Evolutionary conservation across 2,797 vertebrate genomes (phyloP).

Genomic region (Scomberomorus guttatus): DNA sequence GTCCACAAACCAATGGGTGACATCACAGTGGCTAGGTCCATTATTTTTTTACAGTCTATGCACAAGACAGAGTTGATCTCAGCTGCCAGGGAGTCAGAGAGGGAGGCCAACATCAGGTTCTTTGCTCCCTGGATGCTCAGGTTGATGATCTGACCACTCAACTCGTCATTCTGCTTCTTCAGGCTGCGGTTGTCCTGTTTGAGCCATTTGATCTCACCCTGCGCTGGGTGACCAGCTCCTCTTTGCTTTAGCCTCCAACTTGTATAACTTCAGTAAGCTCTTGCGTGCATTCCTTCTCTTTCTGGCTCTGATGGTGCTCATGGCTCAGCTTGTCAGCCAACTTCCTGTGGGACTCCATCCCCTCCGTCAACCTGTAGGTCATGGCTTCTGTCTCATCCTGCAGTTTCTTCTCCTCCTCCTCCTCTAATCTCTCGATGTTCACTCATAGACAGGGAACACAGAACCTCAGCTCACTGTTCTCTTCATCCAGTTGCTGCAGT

Average conservation of each 20-base stretch:
- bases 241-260: constrained; percentile 93
- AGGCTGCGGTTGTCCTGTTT: constrained; percentile 98
- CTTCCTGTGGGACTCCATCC: constrained; percentile 92
- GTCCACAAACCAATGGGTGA: no score
- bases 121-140: constrained; percentile 99
- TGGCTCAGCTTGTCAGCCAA: constrained; percentile 94
- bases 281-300: constrained; percentile 95
- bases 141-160: constrained; percentile 98
- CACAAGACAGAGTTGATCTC: no score
- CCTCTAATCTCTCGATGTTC: constrained; percentile 93
- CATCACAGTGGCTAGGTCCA: no score
- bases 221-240: constrained; percentile 89
- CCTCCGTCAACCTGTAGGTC: constrained; percentile 87
- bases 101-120: constrained; percentile 92
- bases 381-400: constrained; percentile 91
- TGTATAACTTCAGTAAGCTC: constrained; percentile 98
- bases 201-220: constrained; percentile 95
- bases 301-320: constrained; percentile 94
- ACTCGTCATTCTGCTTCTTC: constrained; percentile 98
- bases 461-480: constrained; percentile 93
- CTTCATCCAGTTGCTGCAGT: constrained; percentile 94
- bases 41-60: no score
- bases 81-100: no score
- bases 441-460: constrained; percentile 94
- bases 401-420: constrained; percentile 98